Conservation (phyloP, 37 sponge, comb jelly and placozoan species). For the Halisarca cf. caerulea region DNA sequence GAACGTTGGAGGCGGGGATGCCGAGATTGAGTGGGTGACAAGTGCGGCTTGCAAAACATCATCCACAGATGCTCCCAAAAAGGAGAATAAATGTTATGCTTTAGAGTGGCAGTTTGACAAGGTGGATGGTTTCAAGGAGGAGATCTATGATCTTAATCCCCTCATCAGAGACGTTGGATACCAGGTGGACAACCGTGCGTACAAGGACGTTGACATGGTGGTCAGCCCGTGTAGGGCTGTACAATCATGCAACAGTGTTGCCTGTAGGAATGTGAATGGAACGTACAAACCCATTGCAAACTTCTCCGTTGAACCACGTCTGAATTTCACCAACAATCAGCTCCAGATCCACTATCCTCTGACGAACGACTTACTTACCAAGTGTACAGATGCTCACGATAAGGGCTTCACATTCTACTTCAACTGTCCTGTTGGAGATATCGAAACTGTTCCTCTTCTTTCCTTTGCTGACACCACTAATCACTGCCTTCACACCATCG, state of each 20-base stretch:
- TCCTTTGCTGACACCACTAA: not conserved
- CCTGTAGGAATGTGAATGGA: not conserved
- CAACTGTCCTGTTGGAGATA: conserved; percentile 26
- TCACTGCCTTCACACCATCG: conserved; percentile 1
- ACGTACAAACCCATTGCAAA: not conserved
- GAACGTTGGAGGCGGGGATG: conserved; percentile 12
- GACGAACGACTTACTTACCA: not conserved
- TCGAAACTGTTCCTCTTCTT: not conserved
- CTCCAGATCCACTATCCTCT: conserved; percentile 29
- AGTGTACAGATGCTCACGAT: not conserved
- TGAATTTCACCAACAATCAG: conserved; percentile 16
- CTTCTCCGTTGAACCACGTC: not conserved
- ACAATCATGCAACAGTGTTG: not conserved
- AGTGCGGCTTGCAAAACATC: conserved; percentile 56
- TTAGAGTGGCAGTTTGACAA: conserved; percentile 21
- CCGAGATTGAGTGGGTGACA: conserved; percentile 61
- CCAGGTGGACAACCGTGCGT: conserved; percentile 12
- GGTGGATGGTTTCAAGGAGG: conserved; percentile 48
- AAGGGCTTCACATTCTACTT: not conserved
- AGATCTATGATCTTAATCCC: conserved; percentile 47
- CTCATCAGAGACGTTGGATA: conserved; percentile 54
- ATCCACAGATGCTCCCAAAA: not conserved
- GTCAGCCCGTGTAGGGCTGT: conserved; percentile 60
- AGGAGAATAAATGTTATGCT: conserved; percentile 71
- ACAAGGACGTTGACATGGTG: conserved; percentile 7